phyloP scores from a whole-genome alignment of 2,113 vertebrate genomes.

The Atrichornis clamosus region DNA sequence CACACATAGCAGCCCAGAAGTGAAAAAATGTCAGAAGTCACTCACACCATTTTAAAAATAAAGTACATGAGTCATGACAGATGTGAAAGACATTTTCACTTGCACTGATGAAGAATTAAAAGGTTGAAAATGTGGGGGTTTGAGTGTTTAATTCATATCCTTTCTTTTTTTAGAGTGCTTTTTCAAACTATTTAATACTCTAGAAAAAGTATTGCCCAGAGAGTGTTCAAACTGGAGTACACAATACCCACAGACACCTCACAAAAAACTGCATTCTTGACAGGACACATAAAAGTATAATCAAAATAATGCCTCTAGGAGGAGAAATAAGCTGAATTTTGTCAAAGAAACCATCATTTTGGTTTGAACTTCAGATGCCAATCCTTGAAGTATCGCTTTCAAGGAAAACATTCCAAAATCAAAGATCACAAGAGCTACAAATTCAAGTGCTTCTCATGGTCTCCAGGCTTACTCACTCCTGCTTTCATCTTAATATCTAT shows the following conservation, averaged over 20 bases:
- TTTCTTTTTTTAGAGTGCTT: neutral
- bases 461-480: neutral
- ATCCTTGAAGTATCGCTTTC: neutral
- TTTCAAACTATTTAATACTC: neutral
- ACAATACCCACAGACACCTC: neutral
- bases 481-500: neutral
- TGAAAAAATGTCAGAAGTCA: constrained; percentile 33
- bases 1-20: neutral
- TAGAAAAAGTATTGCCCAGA: neutral
- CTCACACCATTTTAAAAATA: constrained; percentile 35
- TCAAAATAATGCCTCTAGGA: neutral
- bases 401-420: neutral
- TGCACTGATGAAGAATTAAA: constrained; percentile 32
- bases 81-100: constrained; percentile 21
- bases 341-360: neutral
- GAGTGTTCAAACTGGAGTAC: neutral
- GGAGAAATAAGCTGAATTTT: constrained; percentile 1
- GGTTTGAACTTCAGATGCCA: neutral
- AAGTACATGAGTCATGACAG: constrained; percentile 33
- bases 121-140: neutral
- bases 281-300: neutral
- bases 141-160: constrained; percentile 2
- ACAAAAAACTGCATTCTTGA: neutral
- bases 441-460: neutral
- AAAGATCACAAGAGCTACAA: neutral